A percentile compares a stretch with the other conserved stretches of the same genome.
phyloP scores from a whole-genome alignment of 2,797 vertebrate species.

The Arrhamphus sclerolepis region DNA sequence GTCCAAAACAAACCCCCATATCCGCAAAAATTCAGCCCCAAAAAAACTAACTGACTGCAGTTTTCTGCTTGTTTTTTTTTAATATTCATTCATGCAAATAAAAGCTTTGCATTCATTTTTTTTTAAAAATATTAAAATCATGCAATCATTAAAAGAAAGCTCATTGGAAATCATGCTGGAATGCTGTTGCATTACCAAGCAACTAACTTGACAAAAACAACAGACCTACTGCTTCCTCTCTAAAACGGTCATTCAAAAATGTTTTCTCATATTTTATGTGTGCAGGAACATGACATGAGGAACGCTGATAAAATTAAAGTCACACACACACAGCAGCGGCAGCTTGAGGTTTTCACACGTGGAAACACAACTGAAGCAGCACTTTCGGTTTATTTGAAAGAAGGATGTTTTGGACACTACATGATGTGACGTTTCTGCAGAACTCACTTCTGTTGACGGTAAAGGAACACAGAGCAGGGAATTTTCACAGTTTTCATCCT shows the following conservation, averaged over 20 bases:
- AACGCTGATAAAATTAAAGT: conserved; percentile 6
- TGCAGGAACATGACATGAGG: conserved; percentile 14
- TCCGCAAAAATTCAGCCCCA: neutral
- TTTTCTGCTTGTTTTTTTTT: conserved; percentile 35
- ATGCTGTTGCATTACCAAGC: conserved; percentile 60
- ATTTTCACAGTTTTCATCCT: conserved; percentile 66
- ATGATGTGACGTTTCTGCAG: conserved; percentile 28
- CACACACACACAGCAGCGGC: conserved; percentile 3
- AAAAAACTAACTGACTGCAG: conserved; percentile 3
- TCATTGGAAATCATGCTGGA: conserved; percentile 44
- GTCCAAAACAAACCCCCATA: neutral
- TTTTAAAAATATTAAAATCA: too few species aligned
- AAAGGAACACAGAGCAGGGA: conserved; percentile 28
- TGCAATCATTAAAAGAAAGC: too few species aligned
- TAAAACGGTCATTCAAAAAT: conserved; percentile 32
- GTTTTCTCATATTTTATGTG: conserved; percentile 7
- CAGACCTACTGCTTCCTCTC: conserved; percentile 22
- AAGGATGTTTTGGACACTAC: conserved; percentile 25
- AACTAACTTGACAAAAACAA: conserved; percentile 59
- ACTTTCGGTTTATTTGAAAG: conserved; percentile 45
- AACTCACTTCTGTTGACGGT: conserved; percentile 25
- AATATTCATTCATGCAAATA: conserved; percentile 36
- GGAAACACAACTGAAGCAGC: conserved; percentile 34
- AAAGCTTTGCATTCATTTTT: too few species aligned
- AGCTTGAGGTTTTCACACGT: conserved; percentile 41